Evolutionary conservation across 2,113 vertebrate genomes (phyloP), one percentile per base, ranked within the genome.

Genomic region (Sorex fumeus): DNA sequence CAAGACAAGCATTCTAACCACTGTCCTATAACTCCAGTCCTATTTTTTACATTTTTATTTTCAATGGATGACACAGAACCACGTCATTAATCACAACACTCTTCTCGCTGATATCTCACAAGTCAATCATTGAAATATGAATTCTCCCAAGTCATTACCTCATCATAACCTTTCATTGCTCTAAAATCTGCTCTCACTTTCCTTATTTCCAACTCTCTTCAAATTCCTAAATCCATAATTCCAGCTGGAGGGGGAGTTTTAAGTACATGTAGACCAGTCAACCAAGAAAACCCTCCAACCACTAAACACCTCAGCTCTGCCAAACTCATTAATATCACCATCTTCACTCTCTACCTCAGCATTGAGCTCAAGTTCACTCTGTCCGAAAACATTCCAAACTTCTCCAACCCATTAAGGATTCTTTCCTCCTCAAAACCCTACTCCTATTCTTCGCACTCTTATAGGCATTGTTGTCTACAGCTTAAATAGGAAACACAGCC

Each of bases 171-270:
- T 72, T 34, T 47, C 4, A 8, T 23, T 83, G n/a, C 8, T 64
- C 57, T 80, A 50, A 75, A 94, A 83, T 19, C 19, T 43, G 10
- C 34, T 72, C n/a, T 82, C 45, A 82, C 32, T 34, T 60, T 85
- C 72, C 23, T 27, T 86, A n/a, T 30, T 18, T 75, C 27, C 62
- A 86, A 66, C 12, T 89, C 12, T 82, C 62, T 13, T 85, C 23
- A 66, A 43, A n/a, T 79, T 27, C 69, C 62, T 66, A 80, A 67
- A 71, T 36, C 40, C 3, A 3, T 53, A 84, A 72, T 19, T 64
- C 19, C 34, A 85, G 19, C 23, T 74, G 27, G 8, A 69, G 25
- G 50, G 40, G 28, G 30, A 74, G 15, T n/a, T 77, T n/a, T 50
- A 50, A 60, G 3, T 45, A 27, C n/a, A 28, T 11, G 3, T 23